A percentile compares a stretch with the other conserved stretches of the same genome.
phyloP scores from a whole-genome alignment of 2,113 vertebrate species.

The Leucosticte australis region DNA sequence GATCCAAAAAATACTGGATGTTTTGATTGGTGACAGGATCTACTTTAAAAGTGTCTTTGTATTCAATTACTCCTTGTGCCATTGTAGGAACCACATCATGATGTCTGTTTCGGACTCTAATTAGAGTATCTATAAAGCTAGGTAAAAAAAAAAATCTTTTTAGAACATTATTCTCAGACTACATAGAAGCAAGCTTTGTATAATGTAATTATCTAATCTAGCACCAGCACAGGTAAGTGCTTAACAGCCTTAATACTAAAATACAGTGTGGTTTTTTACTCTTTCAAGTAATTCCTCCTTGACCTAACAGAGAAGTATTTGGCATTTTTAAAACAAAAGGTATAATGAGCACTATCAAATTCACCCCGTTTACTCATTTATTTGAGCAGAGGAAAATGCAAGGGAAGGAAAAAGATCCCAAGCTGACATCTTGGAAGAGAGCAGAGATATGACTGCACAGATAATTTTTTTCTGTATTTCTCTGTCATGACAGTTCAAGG shows the following conservation, averaged over 20 bases:
- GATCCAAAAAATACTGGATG: slow-evolving; percentile 97
- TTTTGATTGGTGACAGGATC: slow-evolving; percentile 95
- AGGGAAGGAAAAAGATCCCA: neutral
- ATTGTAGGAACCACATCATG: slow-evolving; percentile 95
- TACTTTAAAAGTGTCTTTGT: slow-evolving; percentile 88
- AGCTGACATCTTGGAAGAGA: neutral
- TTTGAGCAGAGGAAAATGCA: neutral
- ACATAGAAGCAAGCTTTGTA: neutral
- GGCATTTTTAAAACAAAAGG: neutral
- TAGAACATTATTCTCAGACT: neutral
- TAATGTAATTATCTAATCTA: neutral
- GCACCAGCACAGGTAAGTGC: neutral
- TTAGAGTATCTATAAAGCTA: slow-evolving; percentile 90
- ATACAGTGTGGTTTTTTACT: neutral
- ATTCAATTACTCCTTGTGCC: slow-evolving; percentile 95
- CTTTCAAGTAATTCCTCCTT: neutral
- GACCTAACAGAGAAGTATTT: neutral
- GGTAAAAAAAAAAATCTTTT: neutral
- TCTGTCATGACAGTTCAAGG: neutral
- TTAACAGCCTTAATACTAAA: neutral
- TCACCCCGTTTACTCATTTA: neutral
- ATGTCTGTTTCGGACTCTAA: slow-evolving; percentile 90
- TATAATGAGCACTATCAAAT: neutral
- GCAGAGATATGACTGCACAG: neutral
- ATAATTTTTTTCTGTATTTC: neutral